Percentiles rank a stretch among this genome's conserved stretches.
phyloP scores from a whole-genome alignment of 2,888 invertebrate species.

The Pseudeuparius sepicola region DNA sequence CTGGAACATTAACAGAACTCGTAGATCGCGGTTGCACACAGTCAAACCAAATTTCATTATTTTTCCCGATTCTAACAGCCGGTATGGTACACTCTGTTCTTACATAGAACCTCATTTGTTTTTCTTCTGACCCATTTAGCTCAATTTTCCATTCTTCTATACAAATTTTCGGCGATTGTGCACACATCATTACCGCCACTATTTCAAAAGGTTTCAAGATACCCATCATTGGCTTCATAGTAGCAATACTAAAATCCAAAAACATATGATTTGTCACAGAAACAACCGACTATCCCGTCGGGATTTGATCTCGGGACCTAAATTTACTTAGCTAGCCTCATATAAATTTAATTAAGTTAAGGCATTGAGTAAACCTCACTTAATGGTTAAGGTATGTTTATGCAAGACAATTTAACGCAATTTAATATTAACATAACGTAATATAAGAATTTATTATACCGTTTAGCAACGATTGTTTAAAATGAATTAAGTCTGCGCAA shows the following conservation, averaged over 20 bases:
- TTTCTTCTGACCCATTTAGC: conserved; percentile 36
- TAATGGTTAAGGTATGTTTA: too few species aligned
- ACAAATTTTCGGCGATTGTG: conserved; percentile 31
- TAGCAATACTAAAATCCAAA: conserved; percentile 36
- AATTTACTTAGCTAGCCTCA: too few species aligned
- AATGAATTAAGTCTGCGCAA: too few species aligned
- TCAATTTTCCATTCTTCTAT: conserved; percentile 39
- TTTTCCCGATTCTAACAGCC: conserved; percentile 27
- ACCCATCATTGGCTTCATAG: conserved; percentile 40
- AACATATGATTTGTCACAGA: too few species aligned
- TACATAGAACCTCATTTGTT: conserved; percentile 34
- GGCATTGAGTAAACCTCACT: too few species aligned
- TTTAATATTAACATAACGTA: too few species aligned
- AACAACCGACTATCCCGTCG: too few species aligned
- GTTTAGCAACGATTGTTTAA: too few species aligned
- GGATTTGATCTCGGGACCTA: too few species aligned
- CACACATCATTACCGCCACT: conserved; percentile 35
- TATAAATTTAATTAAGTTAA: too few species aligned
- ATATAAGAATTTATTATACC: too few species aligned
- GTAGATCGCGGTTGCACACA: conserved; percentile 35
- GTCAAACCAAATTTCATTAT: conserved; percentile 34
- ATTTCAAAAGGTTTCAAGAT: conserved; percentile 36
- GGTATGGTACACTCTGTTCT: conserved; percentile 37
- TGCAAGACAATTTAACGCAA: too few species aligned
- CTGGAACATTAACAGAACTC: conserved; percentile 27